Base-by-base conservation (phyloP, 2,888 invertebrate species). In the Diarsia mendica region DNA sequence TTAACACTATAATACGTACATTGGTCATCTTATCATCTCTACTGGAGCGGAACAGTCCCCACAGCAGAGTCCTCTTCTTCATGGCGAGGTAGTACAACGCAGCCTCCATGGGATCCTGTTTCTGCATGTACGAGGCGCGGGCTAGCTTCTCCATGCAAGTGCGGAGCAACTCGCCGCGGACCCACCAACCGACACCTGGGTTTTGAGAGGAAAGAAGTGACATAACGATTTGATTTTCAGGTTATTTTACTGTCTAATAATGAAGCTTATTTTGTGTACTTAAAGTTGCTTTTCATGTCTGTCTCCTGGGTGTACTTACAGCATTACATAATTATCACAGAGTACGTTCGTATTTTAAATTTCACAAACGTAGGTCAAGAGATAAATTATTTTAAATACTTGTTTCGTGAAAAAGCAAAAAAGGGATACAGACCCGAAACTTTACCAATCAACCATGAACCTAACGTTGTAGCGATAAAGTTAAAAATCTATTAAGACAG, bases 51-150 rank as follows among this genome's bases (percentile, higher is more conserved):
- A 99, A 99, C 66, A 99, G 95, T 0, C 99, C 99, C 98, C 99
- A 99, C 0, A 99, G 97, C 6, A 99, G 96, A 89, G 98, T 99
- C 91, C 99, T 99, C 97, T 99, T 99, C 94, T 98, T 99, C 99
- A 99, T 99, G 2, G 99, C 99, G 83, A 99, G 96, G 94, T 99
- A 99, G 93, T 98, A 99, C 3, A 99, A 97, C 0, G 99, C 99
- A 0, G 99, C 99, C 92, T 99, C 99, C 95, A 99, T 97, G 0
- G 99, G 99, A 91, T 99, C 99, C 91, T 99, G 98, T 72, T 98
- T 98, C 6, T 97, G 95, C 95, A 99, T 99, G 94, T 99, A 99
- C 0, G 99, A 98, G 1, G 99, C 98, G 92, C 99, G 99, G 0
- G 99, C 99, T 48, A 99, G 97, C 91, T 98, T 98, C 92, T 99